Conservation (phyloP, 2,888 invertebrate genomes). For the Pomacea canaliculata region DNA sequence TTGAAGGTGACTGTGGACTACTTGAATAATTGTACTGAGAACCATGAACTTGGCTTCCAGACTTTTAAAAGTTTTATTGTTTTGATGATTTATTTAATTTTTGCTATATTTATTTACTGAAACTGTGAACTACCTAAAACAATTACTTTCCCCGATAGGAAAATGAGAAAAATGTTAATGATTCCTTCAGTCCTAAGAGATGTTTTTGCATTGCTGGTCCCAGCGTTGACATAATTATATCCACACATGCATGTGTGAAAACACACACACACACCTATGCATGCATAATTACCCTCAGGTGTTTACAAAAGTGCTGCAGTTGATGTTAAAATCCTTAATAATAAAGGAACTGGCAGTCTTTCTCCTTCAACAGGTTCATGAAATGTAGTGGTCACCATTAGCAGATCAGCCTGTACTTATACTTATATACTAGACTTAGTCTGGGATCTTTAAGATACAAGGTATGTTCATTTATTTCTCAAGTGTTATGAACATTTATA, state of each 20-base stretch:
- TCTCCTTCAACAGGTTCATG: too few relatives aligned
- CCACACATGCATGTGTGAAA: constrained; percentile 9
- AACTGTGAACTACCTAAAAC: not conserved
- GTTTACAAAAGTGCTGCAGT: not conserved
- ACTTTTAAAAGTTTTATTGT: too few relatives aligned
- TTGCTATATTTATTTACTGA: not conserved
- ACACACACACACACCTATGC: constrained; percentile 8
- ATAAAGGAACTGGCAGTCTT: not conserved
- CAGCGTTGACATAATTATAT: constrained; percentile 4
- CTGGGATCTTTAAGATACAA: too few relatives aligned
- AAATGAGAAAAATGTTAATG: not conserved
- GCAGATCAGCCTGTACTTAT: too few relatives aligned
- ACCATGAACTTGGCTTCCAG: too few relatives aligned
- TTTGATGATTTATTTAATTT: too few relatives aligned
- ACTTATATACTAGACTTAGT: too few relatives aligned
- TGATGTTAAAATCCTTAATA: not conserved
- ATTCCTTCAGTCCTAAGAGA: not conserved
- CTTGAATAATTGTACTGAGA: too few relatives aligned
- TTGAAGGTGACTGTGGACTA: too few relatives aligned
- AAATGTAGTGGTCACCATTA: too few relatives aligned
- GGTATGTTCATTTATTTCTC: too few relatives aligned
- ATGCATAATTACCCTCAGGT: not conserved
- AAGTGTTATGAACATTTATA: too few relatives aligned
- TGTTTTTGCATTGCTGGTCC: not conserved
- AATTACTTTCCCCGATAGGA: not conserved